phyloP scores from a whole-genome alignment of 1,140 invertebrate species.

The Drosophila yakuba region DNA sequence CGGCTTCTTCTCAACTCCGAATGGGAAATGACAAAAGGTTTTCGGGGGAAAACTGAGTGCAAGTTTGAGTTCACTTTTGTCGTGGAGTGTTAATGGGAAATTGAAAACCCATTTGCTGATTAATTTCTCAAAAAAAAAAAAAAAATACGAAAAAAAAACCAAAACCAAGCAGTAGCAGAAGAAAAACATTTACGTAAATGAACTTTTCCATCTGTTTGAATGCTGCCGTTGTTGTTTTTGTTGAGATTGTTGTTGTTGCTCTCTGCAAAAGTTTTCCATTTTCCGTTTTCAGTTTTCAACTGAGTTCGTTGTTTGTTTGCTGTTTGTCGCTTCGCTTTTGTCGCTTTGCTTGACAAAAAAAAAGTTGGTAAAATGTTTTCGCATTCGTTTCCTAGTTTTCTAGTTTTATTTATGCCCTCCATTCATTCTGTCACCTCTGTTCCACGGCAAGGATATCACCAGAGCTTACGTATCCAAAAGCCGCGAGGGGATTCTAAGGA shows the following conservation, averaged over 20 bases:
- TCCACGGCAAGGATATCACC: slow-evolving; percentile 20
- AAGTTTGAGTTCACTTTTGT: slow-evolving; percentile 28
- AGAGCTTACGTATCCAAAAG: slow-evolving; percentile 6
- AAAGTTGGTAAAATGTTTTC: slow-evolving; percentile 62
- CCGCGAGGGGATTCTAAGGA: not conserved
- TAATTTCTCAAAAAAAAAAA: slow-evolving; percentile 61
- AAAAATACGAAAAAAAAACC: slow-evolving; percentile 10
- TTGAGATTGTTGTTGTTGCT: slow-evolving; percentile 14
- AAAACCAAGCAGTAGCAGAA: slow-evolving; percentile 35
- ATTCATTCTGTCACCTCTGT: slow-evolving; percentile 33
- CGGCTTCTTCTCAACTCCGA: slow-evolving; percentile 4
- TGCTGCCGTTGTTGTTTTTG: slow-evolving; percentile 25
- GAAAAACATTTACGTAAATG: slow-evolving; percentile 79
- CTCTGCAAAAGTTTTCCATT: slow-evolving; percentile 50
- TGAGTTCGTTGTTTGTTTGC: slow-evolving; percentile 53
- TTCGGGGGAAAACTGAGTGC: slow-evolving; percentile 8
- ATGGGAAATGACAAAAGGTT: slow-evolving; percentile 40
- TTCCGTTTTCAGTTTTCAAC: slow-evolving; percentile 48
- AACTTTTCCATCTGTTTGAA: slow-evolving; percentile 64
- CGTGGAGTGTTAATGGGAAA: slow-evolving; percentile 72
- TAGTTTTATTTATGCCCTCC: slow-evolving; percentile 44
- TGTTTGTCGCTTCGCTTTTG: slow-evolving; percentile 42
- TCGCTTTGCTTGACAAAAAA: slow-evolving; percentile 19
- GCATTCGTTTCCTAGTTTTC: slow-evolving; percentile 60
- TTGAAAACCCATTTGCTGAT: slow-evolving; percentile 83